Conservation (phyloP, 2,888 invertebrate genomes). For the Hesperia comma region DNA sequence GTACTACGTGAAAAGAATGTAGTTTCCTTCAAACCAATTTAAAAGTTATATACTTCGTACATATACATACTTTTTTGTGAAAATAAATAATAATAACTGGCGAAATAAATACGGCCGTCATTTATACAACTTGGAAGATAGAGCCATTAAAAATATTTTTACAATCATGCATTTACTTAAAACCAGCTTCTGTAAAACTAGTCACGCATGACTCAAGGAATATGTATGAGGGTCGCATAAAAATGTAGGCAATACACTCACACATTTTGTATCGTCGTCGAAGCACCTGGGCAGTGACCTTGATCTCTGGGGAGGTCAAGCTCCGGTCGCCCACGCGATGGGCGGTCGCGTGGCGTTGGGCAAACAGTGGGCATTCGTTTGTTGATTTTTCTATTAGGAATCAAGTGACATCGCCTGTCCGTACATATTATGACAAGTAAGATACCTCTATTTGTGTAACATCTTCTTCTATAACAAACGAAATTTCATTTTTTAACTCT, state of each 20-base stretch:
- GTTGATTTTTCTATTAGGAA: slow-evolving; percentile 64
- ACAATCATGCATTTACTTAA: neutral
- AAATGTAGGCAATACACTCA: slow-evolving; percentile 7
- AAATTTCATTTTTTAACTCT: slow-evolving; percentile 3
- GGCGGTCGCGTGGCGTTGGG: slow-evolving; percentile 48
- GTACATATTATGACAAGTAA: slow-evolving; percentile 29
- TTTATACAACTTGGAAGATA: no score
- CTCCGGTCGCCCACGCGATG: slow-evolving; percentile 41
- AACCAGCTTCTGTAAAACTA: neutral
- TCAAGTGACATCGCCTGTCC: slow-evolving; percentile 39
- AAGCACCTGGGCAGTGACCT: slow-evolving; percentile 40
- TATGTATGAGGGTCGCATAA: neutral
- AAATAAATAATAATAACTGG: no score
- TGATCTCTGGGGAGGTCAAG: slow-evolving; percentile 43
- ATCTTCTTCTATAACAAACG: slow-evolving; percentile 13
- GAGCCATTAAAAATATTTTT: neutral
- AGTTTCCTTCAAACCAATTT: no score
- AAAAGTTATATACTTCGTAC: no score
- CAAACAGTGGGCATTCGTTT: slow-evolving; percentile 52
- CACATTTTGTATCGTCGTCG: slow-evolving; percentile 20
- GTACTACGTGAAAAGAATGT: no score
- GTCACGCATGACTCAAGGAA: neutral
- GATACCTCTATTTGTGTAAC: slow-evolving; percentile 14
- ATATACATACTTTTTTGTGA: no score
- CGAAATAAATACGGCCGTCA: no score